These are phyloP conservation scores for Salmo trutta DNA, from an alignment of 2,797 vertebrate genomes.

Conservation along the genomic window DNA sequence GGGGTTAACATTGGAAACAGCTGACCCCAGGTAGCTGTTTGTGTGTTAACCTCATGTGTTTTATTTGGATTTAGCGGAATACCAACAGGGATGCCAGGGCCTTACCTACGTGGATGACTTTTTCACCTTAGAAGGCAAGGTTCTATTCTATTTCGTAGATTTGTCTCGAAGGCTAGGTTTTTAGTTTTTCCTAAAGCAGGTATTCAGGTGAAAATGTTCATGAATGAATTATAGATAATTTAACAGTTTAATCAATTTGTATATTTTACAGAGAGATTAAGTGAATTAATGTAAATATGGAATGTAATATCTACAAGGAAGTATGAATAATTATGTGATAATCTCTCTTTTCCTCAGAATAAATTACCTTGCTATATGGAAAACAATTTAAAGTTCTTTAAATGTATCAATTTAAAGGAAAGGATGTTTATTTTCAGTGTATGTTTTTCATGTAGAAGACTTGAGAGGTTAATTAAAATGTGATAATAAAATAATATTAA, in stretches of 20 bases:
- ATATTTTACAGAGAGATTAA: background rate
- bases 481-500: background rate
- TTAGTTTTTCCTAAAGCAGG: background rate
- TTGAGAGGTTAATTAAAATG: background rate
- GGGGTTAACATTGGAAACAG: constrained; percentile 36
- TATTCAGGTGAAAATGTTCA: background rate
- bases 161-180: too few relatives aligned
- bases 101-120: too few relatives aligned
- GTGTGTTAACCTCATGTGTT: constrained; percentile 14
- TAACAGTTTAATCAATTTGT: too few relatives aligned
- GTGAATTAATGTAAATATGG: background rate
- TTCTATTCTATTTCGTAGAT: background rate
- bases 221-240: background rate
- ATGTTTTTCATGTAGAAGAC: background rate
- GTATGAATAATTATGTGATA: background rate
- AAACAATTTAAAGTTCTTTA: background rate
- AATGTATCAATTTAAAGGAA: too few relatives aligned
- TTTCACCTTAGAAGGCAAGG: background rate
- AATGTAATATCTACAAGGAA: background rate
- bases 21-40: constrained; percentile 30
- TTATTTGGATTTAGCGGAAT: background rate
- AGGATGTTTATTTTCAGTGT: too few relatives aligned
- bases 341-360: background rate
- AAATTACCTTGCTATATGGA: background rate
- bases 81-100: background rate